A percentile compares a stretch with the other conserved stretches of the same genome.
Evolutionary conservation across 23 tunicate genomes (phyloP).

Genomic region (Clavelina lepadiformis): DNA sequence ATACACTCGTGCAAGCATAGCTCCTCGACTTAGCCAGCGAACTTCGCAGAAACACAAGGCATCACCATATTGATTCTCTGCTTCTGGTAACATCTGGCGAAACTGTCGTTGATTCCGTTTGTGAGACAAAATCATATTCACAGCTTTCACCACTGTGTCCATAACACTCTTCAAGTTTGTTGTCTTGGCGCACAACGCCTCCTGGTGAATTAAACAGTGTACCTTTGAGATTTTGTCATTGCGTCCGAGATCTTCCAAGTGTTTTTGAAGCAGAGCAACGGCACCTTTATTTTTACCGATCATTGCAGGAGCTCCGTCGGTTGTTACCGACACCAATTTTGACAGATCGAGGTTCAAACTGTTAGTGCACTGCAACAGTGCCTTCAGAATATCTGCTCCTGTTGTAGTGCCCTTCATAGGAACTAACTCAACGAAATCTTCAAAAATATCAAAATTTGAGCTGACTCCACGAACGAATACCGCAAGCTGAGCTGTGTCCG

Average conservation of each 20-base stretch:
- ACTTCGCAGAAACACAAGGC: slow-evolving; percentile 56
- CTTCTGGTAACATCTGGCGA: slow-evolving; percentile 60
- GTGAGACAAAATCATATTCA: slow-evolving; percentile 50
- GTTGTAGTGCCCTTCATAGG: slow-evolving; percentile 58
- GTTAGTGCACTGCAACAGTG: slow-evolving; percentile 34
- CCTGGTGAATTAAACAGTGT: slow-evolving; percentile 69
- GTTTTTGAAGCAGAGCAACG: slow-evolving; percentile 68
- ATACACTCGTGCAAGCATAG: slow-evolving; percentile 43
- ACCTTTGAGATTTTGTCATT: slow-evolving; percentile 24
- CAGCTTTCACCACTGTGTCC: slow-evolving; percentile 61
- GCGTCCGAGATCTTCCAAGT: slow-evolving; percentile 38
- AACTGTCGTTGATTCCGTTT: slow-evolving; percentile 53
- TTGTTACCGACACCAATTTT: no score
- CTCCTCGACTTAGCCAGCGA: slow-evolving; percentile 78
- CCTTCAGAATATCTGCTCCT: slow-evolving; percentile 63
- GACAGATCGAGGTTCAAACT: slow-evolving; percentile 23
- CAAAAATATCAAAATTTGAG: slow-evolving; percentile 39
- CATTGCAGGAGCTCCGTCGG: slow-evolving; percentile 61
- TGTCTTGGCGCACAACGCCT: slow-evolving; percentile 66
- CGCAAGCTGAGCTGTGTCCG: slow-evolving; percentile 67
- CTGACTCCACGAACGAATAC: slow-evolving; percentile 66
- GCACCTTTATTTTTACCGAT: slow-evolving; percentile 48
- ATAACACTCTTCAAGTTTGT: slow-evolving; percentile 42
- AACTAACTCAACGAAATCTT: slow-evolving; percentile 34
- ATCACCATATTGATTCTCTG: slow-evolving; percentile 70